phyloP scores from a whole-genome alignment of 2,797 vertebrate genomes.

The Benthosema pterotum region DNA sequence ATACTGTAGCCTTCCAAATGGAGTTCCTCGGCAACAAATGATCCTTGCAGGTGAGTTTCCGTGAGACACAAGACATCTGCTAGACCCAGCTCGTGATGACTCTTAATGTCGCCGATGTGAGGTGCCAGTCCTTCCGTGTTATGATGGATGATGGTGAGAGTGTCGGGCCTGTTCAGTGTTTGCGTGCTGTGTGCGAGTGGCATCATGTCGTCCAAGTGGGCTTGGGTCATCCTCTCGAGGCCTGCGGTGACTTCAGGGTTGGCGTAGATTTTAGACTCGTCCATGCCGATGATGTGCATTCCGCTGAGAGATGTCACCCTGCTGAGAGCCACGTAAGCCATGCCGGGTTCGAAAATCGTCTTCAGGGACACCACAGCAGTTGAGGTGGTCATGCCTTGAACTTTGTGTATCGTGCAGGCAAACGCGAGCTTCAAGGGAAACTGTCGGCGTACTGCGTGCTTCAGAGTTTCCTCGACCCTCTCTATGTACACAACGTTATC shows the following conservation, averaged over 20 bases:
- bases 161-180: neutral
- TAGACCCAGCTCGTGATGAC: conserved; percentile 22
- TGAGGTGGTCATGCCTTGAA: neutral
- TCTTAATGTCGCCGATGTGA: conserved; percentile 31
- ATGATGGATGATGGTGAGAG: conserved; percentile 15
- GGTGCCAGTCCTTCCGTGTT: conserved; percentile 16
- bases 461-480: no score
- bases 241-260: no score
- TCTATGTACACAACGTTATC: neutral
- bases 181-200: conserved; percentile 3
- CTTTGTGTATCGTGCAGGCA: neutral
- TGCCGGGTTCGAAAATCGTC: conserved; percentile 10
- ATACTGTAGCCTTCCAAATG: conserved; percentile 34
- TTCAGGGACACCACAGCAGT: conserved; percentile 1
- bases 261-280: no score
- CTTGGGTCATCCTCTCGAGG: no score
- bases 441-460: no score
- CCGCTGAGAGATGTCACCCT: conserved; percentile 5
- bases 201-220: neutral
- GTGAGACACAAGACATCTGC: conserved; percentile 28
- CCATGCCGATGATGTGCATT: neutral
- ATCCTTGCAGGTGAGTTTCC: conserved; percentile 33
- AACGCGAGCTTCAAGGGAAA: no score
- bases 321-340: conserved; percentile 21
- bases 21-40: conserved; percentile 20